phyloP scores from a whole-genome alignment of 2,888 invertebrate species.

The Elegia similella region DNA sequence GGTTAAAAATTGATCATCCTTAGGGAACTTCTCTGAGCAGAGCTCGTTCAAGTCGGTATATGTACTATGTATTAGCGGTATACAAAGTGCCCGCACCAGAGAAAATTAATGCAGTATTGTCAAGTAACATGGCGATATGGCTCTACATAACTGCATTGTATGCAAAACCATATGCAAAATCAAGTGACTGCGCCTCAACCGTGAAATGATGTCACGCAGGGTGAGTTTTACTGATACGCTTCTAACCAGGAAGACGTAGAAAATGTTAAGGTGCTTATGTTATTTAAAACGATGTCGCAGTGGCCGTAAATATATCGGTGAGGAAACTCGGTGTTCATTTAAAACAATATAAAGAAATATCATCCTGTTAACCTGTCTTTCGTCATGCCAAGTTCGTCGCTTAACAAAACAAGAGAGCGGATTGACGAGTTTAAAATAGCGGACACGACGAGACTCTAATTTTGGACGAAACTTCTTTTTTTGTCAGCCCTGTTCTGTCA shows the following conservation, averaged over 20 bases:
- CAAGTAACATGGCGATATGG: slow-evolving; percentile 14
- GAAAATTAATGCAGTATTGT: slow-evolving; percentile 13
- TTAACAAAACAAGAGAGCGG: slow-evolving; percentile 47
- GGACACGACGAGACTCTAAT: slow-evolving; percentile 59
- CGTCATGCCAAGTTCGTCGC: slow-evolving; percentile 39
- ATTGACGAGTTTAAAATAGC: slow-evolving; percentile 71
- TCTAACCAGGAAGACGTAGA: not conserved
- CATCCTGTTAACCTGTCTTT: slow-evolving; percentile 40
- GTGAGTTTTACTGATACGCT: slow-evolving; percentile 5
- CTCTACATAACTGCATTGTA: slow-evolving; percentile 16
- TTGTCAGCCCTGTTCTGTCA: slow-evolving; percentile 30
- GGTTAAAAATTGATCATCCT: too few relatives aligned
- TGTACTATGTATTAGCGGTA: not conserved
- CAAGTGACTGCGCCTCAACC: slow-evolving; percentile 7
- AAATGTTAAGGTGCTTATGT: slow-evolving; percentile 1
- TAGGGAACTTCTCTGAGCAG: too few relatives aligned
- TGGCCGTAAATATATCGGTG: not conserved
- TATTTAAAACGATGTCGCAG: not conserved
- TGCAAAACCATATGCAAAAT: slow-evolving; percentile 17
- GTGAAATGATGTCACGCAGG: slow-evolving; percentile 20
- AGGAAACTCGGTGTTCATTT: slow-evolving; percentile 4
- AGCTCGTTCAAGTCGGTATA: too few relatives aligned
- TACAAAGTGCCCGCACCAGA: slow-evolving; percentile 13
- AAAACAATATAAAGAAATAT: slow-evolving; percentile 32
- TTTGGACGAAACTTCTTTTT: slow-evolving; percentile 46